Evolutionary conservation across 2,113 vertebrate species (phyloP), one percentile per base, ranked within the genome.

Genomic region (Plecotus auritus): DNA sequence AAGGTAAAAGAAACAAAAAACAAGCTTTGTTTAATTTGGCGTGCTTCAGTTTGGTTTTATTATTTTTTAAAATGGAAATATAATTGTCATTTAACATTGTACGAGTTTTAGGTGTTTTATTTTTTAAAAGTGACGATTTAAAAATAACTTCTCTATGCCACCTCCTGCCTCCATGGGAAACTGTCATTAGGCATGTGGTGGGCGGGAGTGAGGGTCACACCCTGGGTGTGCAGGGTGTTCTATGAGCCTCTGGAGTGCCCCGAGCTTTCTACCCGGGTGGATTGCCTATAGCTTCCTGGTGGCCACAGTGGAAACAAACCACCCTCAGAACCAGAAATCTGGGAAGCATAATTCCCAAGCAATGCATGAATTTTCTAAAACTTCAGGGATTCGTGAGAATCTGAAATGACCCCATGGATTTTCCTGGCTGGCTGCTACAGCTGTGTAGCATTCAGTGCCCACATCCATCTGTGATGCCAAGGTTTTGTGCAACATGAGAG

Each of bases 1-100:
- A 96, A 98, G 98, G 98, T 99, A 98, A 98, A 88, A 76, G 47
- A 70, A 66, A 61, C 9, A 77, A 30, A 42, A 69, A 72, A 81
- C 18, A 73, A 80, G 3, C 54, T 88, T 94, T 67, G 42, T 49
- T 76, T 32, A 77, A 73, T 66, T 81, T 82, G 47, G n/a, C 90
- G 78, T 54, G 40, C 76, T 96, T 96, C 7, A 4, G 23, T 88
- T 94, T 94, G 22, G 47, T 56, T 73, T 82, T 73, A 37, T 85
- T 17, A 2, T 83, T 85, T 81, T 18, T 23, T 4, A 47, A 61
- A 90, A 73, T 72, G 61, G 73, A 76, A 49, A 76, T 10, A 49
- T 76, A 76, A 76, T 49, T 49, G 28, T 49, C 73, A 49, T 76
- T 40, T 70, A 81, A 26, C 66, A 42, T 49, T 16, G 61, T 51